These are phyloP conservation scores for Tipula unca DNA, from an alignment of 2,888 invertebrate species.

Conservation along the genomic window DNA sequence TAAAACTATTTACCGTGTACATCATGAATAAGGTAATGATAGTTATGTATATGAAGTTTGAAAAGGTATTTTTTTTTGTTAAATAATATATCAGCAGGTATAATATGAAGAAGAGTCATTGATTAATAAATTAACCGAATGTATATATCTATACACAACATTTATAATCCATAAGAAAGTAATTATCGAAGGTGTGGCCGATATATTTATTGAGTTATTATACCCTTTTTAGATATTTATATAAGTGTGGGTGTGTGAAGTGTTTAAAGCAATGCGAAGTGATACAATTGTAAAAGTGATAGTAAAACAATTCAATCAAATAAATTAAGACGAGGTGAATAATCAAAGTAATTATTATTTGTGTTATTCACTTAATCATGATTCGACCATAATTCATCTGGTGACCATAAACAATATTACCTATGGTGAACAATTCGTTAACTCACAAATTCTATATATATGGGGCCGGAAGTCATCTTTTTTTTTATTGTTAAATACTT, in stretches of 20 bases:
- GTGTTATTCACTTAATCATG: neutral
- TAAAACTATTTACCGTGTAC: neutral
- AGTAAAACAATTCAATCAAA: neutral
- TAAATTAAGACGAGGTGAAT: neutral
- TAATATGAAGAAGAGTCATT: neutral
- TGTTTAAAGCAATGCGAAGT: too few species aligned
- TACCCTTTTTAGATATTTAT: neutral
- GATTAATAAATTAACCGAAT: neutral
- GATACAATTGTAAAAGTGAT: too few species aligned
- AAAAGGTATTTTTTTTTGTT: neutral
- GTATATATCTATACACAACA: neutral
- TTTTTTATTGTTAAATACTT: too few species aligned
- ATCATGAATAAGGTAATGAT: neutral
- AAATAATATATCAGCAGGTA: neutral
- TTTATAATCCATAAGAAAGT: neutral
- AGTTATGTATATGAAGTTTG: neutral
- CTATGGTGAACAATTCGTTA: too few species aligned
- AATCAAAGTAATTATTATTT: neutral
- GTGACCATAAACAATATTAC: neutral
- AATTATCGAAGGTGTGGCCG: neutral
- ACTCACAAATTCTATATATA: too few species aligned
- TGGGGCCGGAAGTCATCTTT: neutral
- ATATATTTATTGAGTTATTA: neutral
- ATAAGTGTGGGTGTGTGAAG: too few species aligned
- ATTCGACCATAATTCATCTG: neutral